Evolutionary conservation across 2,113 vertebrate species (phyloP), one percentile per base, ranked within the genome.

Genomic region (Bambusicola thoracicus): DNA sequence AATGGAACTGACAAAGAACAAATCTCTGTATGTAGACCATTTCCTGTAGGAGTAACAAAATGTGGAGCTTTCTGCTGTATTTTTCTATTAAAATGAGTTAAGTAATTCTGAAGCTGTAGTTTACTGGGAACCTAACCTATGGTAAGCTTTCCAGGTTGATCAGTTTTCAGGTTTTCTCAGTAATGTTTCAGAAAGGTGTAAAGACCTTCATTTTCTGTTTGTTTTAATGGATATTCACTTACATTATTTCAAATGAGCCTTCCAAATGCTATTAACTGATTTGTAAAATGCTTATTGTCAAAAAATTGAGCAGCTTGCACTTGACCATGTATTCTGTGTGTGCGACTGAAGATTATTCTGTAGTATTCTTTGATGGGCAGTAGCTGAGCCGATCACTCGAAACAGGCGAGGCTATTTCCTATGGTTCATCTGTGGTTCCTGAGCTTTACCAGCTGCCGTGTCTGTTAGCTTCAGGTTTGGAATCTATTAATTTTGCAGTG

Each of bases 271-370:
- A 19, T 32, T 4, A 20, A 32, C 32, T n/a, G 43, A 19, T 90
- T 6, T 95, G 24, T 90, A 73, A 88, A 92, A 62, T 76, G 10
- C 13, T 20, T 61, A 1, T 76, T 90, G 58, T 38, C 21, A 4
- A n/a, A 4, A n/a, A 65, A 51, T 81, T 61, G 13, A 20, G 32
- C 59, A 84, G 86, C 29, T 90, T 70, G 29, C 19, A 7, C 21
- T 90, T 13, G 59, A 63, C 5, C 73, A 8, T 83, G 67, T 69
- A 59, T 88, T 89, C 67, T 63, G 32, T 79, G 68, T 72, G 30
- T 75, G 83, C 90, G 92, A 90, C 56, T 88, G 56, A 76, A 81
- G 81, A 75, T 90, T 92, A 48, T 68, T 72, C 86, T 75, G 25
- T 75, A 65, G 53, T 48, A 29, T 86, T 90, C 80, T 78, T 78